phyloP scores from a whole-genome alignment of 1,140 invertebrate species.

The Drosophila kurseongensis region DNA sequence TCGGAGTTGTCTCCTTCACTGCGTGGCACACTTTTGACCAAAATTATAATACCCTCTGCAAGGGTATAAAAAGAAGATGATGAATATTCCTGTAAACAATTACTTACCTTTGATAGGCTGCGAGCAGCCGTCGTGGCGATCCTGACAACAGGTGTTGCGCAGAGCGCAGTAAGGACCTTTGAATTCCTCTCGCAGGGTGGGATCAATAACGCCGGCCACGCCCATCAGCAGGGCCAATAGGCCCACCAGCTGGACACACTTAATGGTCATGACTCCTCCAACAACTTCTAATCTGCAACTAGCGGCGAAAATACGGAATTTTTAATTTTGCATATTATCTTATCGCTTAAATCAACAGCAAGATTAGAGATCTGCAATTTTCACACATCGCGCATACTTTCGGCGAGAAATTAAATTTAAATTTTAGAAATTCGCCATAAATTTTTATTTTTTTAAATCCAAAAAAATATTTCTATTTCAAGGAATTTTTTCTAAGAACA shows the following conservation, averaged over 20 bases:
- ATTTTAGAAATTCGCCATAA: too few relatives aligned
- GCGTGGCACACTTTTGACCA: too few relatives aligned
- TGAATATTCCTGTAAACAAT: too few relatives aligned
- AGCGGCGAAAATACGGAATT: neutral
- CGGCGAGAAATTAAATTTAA: conserved; percentile 21
- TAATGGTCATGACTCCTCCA: conserved; percentile 40
- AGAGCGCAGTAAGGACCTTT: conserved; percentile 78
- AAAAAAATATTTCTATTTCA: too few relatives aligned
- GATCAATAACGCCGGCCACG: conserved; percentile 60
- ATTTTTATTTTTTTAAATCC: too few relatives aligned
- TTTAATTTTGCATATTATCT: neutral
- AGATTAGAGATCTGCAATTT: conserved; percentile 58
- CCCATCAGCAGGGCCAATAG: conserved; percentile 45
- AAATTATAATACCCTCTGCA: too few relatives aligned
- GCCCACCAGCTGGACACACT: conserved; percentile 41
- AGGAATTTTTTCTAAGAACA: too few relatives aligned
- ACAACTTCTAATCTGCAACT: conserved; percentile 21
- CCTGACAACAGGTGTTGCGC: conserved; percentile 87
- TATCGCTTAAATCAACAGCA: conserved; percentile 11
- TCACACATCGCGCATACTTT: conserved; percentile 44
- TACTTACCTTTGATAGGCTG: conserved; percentile 88
- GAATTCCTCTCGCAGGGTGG: conserved; percentile 67
- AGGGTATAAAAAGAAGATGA: too few relatives aligned
- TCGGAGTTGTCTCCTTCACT: too few relatives aligned
- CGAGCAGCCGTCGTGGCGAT: conserved; percentile 90